Conservation (phyloP, 2,888 invertebrate genomes). For the Sympetrum striolatum region DNA sequence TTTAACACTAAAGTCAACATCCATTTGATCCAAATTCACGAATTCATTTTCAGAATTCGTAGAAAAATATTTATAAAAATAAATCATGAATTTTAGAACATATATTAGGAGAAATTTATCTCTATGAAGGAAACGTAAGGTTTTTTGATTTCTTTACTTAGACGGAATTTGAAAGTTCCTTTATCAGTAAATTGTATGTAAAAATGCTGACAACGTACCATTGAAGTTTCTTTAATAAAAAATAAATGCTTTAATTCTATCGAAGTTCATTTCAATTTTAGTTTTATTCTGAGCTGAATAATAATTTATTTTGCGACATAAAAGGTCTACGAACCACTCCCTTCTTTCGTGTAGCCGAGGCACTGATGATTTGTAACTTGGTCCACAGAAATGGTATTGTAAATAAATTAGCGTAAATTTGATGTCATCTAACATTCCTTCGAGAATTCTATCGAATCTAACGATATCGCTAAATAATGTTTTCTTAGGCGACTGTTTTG, state of each 20-base stretch:
- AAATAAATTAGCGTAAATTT: neutral
- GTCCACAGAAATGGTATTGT: neutral
- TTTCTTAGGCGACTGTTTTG: too few relatives aligned
- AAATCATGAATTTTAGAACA: neutral
- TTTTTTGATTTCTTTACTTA: slow-evolving; percentile 3
- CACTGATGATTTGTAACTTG: neutral
- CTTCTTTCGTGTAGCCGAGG: neutral
- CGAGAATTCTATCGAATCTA: too few relatives aligned
- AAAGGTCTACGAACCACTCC: slow-evolving; percentile 17
- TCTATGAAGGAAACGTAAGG: neutral
- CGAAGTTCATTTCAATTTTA: neutral
- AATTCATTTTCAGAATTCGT: neutral
- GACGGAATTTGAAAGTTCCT: slow-evolving; percentile 20
- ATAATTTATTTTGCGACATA: neutral
- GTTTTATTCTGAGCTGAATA: neutral
- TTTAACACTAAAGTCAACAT: slow-evolving; percentile 36
- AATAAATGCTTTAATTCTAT: neutral
- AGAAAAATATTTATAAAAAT: neutral
- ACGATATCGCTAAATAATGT: too few relatives aligned
- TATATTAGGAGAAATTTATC: neutral
- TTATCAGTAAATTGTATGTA: neutral
- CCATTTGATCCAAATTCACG: neutral
- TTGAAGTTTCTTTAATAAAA: neutral
- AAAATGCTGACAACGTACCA: neutral
- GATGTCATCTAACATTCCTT: neutral